Base-by-base conservation (phyloP, 2,113 vertebrate species). In the Candoia aspera region DNA sequence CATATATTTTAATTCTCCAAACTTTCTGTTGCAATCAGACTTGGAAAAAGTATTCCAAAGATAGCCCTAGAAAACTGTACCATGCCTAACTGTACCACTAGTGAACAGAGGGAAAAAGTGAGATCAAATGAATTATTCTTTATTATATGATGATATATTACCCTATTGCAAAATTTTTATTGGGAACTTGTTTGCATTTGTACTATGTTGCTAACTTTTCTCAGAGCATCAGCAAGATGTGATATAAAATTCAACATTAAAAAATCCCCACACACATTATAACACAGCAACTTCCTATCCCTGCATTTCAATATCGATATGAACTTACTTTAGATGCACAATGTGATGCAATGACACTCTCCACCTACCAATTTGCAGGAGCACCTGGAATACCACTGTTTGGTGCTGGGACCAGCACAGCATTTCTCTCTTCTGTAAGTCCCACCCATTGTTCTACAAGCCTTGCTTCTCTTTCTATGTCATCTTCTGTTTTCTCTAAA, bases 361-460 rank as follows among this genome's bases (percentile, higher is more conserved):
- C 42, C 42, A 89, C 96, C 42, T 97, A 99, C 99, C 99, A 99
- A 90, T 99, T 97, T 19, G 99, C 99, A 0, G 99, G 99, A 1
- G 99, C 99, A 92, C 99, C 99, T 0, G 99, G 99, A 94, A 99
- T 98, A 42, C 99, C 98, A 87, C 99, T 99, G 94, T 98, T 98
- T 0, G 99, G 98, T 0, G 98, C 98, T 4, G 99, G 99, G 64
- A 99, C 99, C 93, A 99, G 97, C 91, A 99, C 99, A 0, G 99
- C 98, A 4, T 99, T 99, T 95, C 99, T 98, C 93, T 99, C 99
- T 93, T 99, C 99, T 0, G 99, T 99, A 92, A 99, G 97, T n/a
- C 99, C 98, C 13, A 99, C 98, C 99, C 99, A 99, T 97, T 99
- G 99, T 83, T 99, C 99, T 55, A 99, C 98, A 37, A 99, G 97